Conservation (phyloP, 1,140 invertebrate species). For the Drosophila melanogaster region Release_6_plus_ISO1_MT NT_033777.3:25432501-25433000, state of each 20-base stretch:
- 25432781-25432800: neutral
- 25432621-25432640: constrained; percentile 29
- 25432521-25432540: constrained; percentile 15
- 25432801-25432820: neutral
- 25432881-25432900: neutral
- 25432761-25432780: constrained; percentile 16
- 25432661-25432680: constrained; percentile 11
- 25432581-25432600: constrained; percentile 38
- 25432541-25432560: constrained; percentile 21
- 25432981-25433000: neutral
- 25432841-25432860: too few species aligned
- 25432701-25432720: constrained; percentile 48
- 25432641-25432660: constrained; percentile 7
- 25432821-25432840: neutral
- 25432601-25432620: constrained; percentile 49
- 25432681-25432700: constrained; percentile 38
- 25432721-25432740: constrained; percentile 63
- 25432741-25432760: constrained; percentile 34
- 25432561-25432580: constrained; percentile 47
- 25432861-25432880: neutral
- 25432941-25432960: neutral
- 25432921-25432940: too few species aligned
- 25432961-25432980: neutral
- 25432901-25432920: too few species aligned
- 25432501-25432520: constrained; percentile 26